phyloP scores from a whole-genome alignment of 2,888 invertebrate genomes.

The Nemotelus nigrinus region DNA sequence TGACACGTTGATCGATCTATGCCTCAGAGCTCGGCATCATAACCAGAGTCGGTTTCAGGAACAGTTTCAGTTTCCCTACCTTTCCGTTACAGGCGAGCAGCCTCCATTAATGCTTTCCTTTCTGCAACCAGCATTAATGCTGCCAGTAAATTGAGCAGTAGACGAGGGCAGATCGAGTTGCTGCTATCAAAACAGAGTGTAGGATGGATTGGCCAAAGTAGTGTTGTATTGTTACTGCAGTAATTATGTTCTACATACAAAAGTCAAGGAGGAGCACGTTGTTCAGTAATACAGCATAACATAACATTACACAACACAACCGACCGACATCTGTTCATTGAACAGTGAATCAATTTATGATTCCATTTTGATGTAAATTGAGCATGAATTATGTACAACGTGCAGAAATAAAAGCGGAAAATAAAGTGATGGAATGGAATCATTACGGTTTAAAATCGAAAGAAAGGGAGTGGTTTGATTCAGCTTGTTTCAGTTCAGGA shows the following conservation, averaged over 20 bases:
- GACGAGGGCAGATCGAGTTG: background rate
- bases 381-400: background rate
- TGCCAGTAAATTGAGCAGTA: background rate
- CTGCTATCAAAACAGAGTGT: background rate
- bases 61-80: background rate
- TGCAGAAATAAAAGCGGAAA: background rate
- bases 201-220: background rate
- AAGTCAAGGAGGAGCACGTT: background rate
- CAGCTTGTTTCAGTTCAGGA: too few relatives aligned
- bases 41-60: background rate
- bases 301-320: too few relatives aligned
- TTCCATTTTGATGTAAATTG: background rate
- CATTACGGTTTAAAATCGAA: too few relatives aligned
- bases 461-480: too few relatives aligned
- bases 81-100: background rate
- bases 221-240: background rate
- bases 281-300: background rate
- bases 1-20: conserved; percentile 58
- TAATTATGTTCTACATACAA: background rate
- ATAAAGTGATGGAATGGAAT: too few relatives aligned
- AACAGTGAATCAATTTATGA: background rate
- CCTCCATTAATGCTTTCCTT: background rate
- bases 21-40: conserved; percentile 12
- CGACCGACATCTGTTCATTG: background rate
- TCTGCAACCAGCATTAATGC: background rate